Percentiles rank a stretch among this genome's conserved stretches.
These are phyloP conservation scores for Pipa parva DNA, from an alignment of 2,113 vertebrate species.

Conservation along the genomic window DNA sequence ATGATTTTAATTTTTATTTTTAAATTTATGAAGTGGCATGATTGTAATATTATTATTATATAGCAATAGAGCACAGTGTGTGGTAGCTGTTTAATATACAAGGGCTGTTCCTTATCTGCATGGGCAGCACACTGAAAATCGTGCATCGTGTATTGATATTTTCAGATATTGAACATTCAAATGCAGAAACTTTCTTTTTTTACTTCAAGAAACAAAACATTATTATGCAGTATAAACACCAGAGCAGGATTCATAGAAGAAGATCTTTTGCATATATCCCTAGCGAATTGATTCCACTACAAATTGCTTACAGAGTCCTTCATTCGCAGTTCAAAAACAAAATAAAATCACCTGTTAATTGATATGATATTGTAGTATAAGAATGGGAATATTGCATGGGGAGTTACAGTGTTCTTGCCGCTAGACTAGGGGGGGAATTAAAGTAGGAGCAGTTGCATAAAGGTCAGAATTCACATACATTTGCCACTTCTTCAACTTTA, in stretches of 20 bases:
- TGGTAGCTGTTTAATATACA: not conserved
- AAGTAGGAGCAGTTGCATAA: too few relatives aligned
- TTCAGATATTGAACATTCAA: not conserved
- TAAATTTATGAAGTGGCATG: not conserved
- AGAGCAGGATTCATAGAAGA: not conserved
- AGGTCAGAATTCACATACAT: too few relatives aligned
- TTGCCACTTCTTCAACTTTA: not conserved
- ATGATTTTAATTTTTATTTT: not conserved
- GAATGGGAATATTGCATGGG: not conserved
- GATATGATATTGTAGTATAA: constrained; percentile 3
- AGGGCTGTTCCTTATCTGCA: not conserved
- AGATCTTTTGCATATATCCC: not conserved
- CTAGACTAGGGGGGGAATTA: too few relatives aligned
- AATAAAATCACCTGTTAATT: not conserved
- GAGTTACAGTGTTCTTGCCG: too few relatives aligned
- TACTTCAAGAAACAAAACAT: not conserved
- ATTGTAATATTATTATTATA: not conserved
- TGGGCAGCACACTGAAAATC: not conserved
- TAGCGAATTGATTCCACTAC: constrained; percentile 2
- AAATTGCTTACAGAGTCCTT: not conserved
- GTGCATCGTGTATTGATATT: not conserved
- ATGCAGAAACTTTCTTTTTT: not conserved
- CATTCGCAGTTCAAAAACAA: not conserved
- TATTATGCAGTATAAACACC: not conserved
- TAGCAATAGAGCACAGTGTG: not conserved